These are phyloP conservation scores for Xenopus petersii DNA, from an alignment of 2,797 vertebrate genomes.

Conservation along the genomic window DNA sequence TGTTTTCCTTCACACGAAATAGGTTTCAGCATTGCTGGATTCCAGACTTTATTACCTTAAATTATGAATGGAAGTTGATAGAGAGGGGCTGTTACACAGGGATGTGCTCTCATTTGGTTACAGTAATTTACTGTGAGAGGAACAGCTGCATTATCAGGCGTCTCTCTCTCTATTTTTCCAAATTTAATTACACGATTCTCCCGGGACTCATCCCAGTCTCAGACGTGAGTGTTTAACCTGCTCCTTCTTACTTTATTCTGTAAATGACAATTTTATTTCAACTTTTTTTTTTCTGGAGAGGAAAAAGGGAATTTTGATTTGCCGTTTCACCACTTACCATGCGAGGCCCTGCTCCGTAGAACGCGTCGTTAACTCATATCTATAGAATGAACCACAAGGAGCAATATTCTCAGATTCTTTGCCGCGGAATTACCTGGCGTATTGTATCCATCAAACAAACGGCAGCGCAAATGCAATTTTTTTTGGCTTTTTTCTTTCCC, in stretches of 20 bases:
- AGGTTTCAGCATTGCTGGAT: too few species aligned
- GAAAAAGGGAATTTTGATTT: background rate
- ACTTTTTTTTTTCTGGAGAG: background rate
- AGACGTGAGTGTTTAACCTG: background rate
- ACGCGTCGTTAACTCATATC: background rate
- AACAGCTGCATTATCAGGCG: background rate
- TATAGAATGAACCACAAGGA: conserved; percentile 6
- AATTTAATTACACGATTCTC: conserved; percentile 22
- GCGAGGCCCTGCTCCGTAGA: background rate
- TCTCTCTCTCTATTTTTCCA: conserved; percentile 6
- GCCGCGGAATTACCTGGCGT: background rate
- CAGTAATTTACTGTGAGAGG: background rate
- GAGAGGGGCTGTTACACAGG: background rate
- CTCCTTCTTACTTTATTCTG: background rate
- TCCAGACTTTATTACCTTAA: too few species aligned
- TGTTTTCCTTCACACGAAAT: too few species aligned
- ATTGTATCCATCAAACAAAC: conserved; percentile 16
- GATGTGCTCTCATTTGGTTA: background rate
- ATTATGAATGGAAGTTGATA: conserved; percentile 8
- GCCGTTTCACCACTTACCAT: background rate
- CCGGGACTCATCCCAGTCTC: background rate
- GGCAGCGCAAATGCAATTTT: background rate
- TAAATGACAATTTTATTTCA: background rate
- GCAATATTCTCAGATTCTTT: background rate
- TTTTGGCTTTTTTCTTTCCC: background rate